Conservation (phyloP, 2,113 vertebrate genomes). For the Ochotona princeps region DNA sequence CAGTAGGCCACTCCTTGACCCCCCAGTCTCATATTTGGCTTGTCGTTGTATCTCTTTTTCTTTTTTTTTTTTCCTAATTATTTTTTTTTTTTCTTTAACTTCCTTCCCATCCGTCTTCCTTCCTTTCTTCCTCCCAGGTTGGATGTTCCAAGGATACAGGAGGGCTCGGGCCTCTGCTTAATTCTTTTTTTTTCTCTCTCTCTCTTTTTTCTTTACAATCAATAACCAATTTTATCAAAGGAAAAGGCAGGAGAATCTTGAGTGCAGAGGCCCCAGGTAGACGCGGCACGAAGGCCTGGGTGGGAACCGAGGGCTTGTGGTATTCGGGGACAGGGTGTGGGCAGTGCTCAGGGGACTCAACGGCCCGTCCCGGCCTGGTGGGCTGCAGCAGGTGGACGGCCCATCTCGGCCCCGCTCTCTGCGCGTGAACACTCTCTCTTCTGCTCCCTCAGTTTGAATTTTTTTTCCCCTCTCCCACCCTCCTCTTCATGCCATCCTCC, state of each 20-base stretch:
- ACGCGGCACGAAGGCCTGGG: constrained; percentile 65
- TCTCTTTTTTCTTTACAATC: constrained; percentile 41
- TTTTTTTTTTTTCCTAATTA: constrained; percentile 30
- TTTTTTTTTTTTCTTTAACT: not conserved
- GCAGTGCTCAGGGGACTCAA: not conserved
- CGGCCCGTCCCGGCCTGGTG: constrained; percentile 37
- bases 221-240: constrained; percentile 71
- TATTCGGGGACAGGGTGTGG: not conserved
- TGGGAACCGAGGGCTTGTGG: not conserved
- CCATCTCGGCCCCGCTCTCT: constrained; percentile 63
- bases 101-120: not conserved
- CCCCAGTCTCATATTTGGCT: constrained; percentile 68
- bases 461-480: constrained; percentile 56
- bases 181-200: constrained; percentile 37
- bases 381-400: not conserved
- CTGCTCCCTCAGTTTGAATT: constrained; percentile 69
- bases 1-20: constrained; percentile 44
- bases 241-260: constrained; percentile 61
- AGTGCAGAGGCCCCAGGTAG: constrained; percentile 67
- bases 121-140: constrained; percentile 59
- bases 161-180: constrained; percentile 57
- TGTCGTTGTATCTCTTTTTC: constrained; percentile 66
- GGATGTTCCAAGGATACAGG: constrained; percentile 52
- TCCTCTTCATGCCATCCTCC: constrained; percentile 70
- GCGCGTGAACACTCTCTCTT: constrained; percentile 38